Percentiles rank a stretch among this genome's conserved stretches.
phyloP scores from a whole-genome alignment of 2,113 vertebrate species.

The Nothocercus nigrocapillus region DNA sequence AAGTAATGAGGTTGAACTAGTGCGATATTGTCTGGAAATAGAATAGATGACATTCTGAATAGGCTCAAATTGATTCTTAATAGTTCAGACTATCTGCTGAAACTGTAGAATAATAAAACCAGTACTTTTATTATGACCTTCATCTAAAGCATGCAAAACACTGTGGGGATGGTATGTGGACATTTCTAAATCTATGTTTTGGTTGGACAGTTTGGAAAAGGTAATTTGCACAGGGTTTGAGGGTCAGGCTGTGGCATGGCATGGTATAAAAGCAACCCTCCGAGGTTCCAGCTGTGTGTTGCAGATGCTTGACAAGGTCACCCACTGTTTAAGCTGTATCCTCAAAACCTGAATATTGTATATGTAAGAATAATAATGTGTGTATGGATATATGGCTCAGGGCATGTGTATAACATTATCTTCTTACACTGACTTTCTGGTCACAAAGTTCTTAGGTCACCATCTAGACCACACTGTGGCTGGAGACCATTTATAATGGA shows the following conservation, averaged over 20 bases:
- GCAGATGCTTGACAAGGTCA: neutral
- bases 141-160: neutral
- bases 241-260: neutral
- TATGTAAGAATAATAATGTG: neutral
- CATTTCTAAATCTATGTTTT: neutral
- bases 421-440: neutral
- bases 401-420: neutral
- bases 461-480: neutral
- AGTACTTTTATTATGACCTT: constrained; percentile 52
- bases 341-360: neutral
- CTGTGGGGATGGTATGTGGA: neutral
- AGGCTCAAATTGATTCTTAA: constrained; percentile 64
- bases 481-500: neutral
- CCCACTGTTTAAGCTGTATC: neutral
- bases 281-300: neutral
- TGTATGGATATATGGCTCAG: neutral
- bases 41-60: constrained; percentile 61
- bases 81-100: constrained; percentile 59
- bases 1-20: constrained; percentile 58
- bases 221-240: neutral
- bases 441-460: neutral
- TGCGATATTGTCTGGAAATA: constrained; percentile 19
- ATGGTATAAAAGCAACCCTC: neutral
- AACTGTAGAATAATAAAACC: constrained; percentile 54
- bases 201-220: neutral